Percentiles rank a stretch among this genome's conserved stretches.
Conservation (phyloP, 2,113 vertebrate species). For the Scalopus aquaticus region DNA sequence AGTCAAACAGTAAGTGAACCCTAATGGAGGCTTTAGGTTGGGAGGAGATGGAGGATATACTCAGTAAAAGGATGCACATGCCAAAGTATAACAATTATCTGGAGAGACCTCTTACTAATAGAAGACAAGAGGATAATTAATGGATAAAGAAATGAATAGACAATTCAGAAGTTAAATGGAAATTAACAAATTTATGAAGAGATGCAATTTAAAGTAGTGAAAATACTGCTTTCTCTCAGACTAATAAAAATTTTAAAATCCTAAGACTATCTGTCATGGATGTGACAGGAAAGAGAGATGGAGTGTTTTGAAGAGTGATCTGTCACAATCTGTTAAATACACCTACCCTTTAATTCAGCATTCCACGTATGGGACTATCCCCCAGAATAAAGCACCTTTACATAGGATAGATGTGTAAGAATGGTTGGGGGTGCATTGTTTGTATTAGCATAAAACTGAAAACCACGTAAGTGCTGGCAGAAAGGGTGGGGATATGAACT, state of each 20-base stretch:
- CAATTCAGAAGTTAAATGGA: neutral
- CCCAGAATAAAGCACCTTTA: neutral
- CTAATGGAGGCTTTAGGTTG: neutral
- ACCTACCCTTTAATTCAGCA: neutral
- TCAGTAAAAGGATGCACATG: neutral
- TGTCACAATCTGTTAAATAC: neutral
- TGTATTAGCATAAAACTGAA: neutral
- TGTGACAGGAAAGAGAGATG: neutral
- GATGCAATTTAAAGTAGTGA: neutral
- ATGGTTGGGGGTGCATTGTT: neutral
- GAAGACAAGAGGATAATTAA: neutral
- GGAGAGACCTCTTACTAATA: neutral
- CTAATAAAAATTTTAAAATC: neutral
- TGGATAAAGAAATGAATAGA: neutral
- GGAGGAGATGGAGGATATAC: neutral
- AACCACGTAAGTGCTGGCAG: neutral
- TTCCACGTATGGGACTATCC: neutral
- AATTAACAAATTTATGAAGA: neutral
- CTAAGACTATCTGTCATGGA: neutral
- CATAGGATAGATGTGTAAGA: neutral
- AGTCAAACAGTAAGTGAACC: neutral
- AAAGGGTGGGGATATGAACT: neutral
- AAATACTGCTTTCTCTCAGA: neutral
- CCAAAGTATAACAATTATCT: neutral
- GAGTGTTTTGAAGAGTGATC: neutral